Base-by-base conservation (phyloP, 2,113 vertebrate species). In the Esox niger region DNA sequence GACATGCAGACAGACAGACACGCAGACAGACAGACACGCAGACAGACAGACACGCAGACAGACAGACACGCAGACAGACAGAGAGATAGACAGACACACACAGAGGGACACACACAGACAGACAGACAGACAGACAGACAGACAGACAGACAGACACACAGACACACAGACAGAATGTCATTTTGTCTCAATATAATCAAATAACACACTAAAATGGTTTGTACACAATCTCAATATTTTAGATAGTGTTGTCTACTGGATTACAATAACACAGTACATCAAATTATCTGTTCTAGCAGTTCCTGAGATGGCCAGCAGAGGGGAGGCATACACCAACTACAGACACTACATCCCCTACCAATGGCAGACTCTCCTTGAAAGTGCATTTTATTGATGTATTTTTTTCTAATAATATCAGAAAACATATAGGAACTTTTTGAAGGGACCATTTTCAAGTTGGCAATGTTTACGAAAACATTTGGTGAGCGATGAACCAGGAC, bases 21-120 rank as follows among this genome's bases (percentile, higher is more conserved):
- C 26, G 10, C n/a, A 71, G 15, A 31, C 13, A n/a, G n/a, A 64
- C 31, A 56, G 26, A 64, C 3, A 70, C 17, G 60, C 21, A n/a
- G n/a, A n/a, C n/a, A n/a, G 21, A 3, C 1, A 26, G 6, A 31
- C 30, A 66, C 43, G 47, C 62, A 35, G 13, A 61, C 26, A 64
- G 13, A 64, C 13, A 52, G 7, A 27, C 46, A 31, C 17, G 11
- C 8, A 31, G 2, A 17, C n/a, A 17, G 9, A 63, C 27, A 31
- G 10, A 58, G 6, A 58, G 25, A 58, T 21, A 6, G 15, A 26
- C 23, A 27, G 8, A 27, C 56, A 4, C 8, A 11, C 56, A 3
- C 23, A n/a, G 0, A 55, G n/a, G n/a, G n/a, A 20, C 58, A 6
- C 17, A 9, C 20, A n/a, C 3, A 7, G 20, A 61, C 29, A 10